These are phyloP conservation scores for Hydrolagus colliei DNA, from an alignment of 2,797 vertebrate species.

Conservation along the genomic window DNA sequence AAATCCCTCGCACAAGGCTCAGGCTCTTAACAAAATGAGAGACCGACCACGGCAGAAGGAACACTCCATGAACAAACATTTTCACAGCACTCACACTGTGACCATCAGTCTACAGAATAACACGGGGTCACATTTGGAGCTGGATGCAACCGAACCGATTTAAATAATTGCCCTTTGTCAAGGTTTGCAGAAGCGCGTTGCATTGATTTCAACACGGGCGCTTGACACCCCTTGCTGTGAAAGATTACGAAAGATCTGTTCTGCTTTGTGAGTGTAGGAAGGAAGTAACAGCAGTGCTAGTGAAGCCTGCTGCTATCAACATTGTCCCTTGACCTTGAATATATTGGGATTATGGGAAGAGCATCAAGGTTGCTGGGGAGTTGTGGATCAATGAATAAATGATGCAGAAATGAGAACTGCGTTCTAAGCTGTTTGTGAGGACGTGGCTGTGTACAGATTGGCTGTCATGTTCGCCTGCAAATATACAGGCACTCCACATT, in stretches of 20 bases:
- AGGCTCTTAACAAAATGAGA: background rate
- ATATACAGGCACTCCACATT: too few relatives aligned
- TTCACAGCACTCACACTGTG: background rate
- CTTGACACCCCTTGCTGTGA: constrained; percentile 11
- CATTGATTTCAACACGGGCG: background rate
- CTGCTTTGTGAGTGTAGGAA: background rate
- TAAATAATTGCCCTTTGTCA: background rate
- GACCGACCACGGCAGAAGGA: background rate
- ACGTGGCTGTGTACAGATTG: too few relatives aligned
- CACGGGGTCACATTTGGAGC: background rate
- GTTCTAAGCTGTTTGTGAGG: background rate
- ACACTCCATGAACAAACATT: background rate
- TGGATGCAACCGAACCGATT: background rate
- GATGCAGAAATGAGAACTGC: background rate
- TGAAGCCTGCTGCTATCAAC: background rate
- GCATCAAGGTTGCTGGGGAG: background rate
- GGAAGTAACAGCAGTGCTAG: background rate
- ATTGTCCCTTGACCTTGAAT: background rate
- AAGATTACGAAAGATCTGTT: background rate
- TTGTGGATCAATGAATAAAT: background rate
- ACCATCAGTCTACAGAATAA: background rate
- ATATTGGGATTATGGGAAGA: background rate
- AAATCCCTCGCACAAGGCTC: background rate
- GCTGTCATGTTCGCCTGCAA: too few relatives aligned
- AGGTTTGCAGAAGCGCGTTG: background rate